Evolutionary conservation across 2,888 invertebrate genomes (phyloP).

Genomic region (Poecilobothrus nobilitatus): DNA sequence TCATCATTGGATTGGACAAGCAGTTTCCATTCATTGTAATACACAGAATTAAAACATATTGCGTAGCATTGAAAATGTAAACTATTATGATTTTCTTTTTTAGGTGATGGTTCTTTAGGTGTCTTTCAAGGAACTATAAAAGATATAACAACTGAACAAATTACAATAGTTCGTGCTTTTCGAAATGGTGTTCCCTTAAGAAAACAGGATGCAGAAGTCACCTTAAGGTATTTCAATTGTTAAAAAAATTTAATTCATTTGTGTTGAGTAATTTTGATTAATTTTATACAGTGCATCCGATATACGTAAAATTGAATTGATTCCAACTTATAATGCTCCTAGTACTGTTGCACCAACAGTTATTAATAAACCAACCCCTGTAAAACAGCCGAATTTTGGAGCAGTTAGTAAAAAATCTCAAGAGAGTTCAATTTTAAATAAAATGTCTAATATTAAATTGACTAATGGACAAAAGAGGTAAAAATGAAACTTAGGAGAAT

Average conservation of each 20-base stretch:
- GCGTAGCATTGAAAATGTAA: background rate
- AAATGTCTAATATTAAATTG: conserved; percentile 38
- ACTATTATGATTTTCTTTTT: background rate
- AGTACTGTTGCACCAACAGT: conserved; percentile 35
- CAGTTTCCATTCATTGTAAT: conserved; percentile 68
- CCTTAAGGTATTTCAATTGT: conserved; percentile 49
- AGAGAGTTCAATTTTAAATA: conserved; percentile 32
- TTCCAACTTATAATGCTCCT: conserved; percentile 53
- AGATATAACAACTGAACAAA: conserved; percentile 59
- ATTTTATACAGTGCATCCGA: conserved; percentile 54
- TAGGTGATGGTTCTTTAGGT: conserved; percentile 60
- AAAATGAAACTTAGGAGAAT: background rate
- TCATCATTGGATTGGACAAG: conserved; percentile 57
- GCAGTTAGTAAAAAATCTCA: conserved; percentile 21
- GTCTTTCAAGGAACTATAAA: conserved; percentile 70
- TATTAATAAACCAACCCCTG: conserved; percentile 43
- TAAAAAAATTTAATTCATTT: conserved; percentile 11
- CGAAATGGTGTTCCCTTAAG: conserved; percentile 59
- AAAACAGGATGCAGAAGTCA: conserved; percentile 52
- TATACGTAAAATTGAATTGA: conserved; percentile 66
- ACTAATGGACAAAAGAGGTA: conserved; percentile 30
- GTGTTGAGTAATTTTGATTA: background rate
- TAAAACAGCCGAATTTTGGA: conserved; percentile 38
- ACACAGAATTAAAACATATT: background rate
- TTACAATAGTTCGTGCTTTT: conserved; percentile 72